Base-by-base conservation (phyloP, 1,140 invertebrate genomes). In the Megalopta genalis region DNA sequence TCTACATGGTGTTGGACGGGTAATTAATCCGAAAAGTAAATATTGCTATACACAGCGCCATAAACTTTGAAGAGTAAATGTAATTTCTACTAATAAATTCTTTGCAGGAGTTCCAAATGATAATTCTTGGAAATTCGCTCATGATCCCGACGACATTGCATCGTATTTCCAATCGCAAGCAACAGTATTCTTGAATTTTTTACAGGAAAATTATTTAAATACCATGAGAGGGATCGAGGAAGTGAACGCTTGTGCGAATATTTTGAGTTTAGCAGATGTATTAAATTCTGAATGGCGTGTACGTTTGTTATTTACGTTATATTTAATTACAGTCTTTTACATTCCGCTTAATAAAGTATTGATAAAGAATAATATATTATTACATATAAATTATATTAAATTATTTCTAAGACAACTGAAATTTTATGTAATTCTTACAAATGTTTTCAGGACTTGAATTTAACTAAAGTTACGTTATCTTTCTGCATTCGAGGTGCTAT, bases 11-110 rank as follows among this genome's bases (percentile, higher is more conserved):
- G 92, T 97, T 12, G 96, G 96, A n/a, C 93, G 95, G 87, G 95
- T 96, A 6, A 93, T 96, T 32, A 96, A 96, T 94, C 96, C 96
- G 27, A 97, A 96, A 94, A 94, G 95, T 95, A 94, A 90, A 76
- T 14, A 57, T n/a, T n/a, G 6, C 8, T 57, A 57, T n/a, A n/a
- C 8, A 57, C 2, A n/a, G 18, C 1, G 8, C 54, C n/a, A 57
- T n/a, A n/a, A 57, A n/a, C 18, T 57, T 10, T 57, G 2, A 21
- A 21, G 18, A 21, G 18, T 52, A 1, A 57, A 57, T 57, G 1
- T 4, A 14, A 52, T 57, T n/a, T 10, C 0, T 8, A 57, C 7
- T n/a, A 9, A 57, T 9, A 57, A n/a, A 57, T 57, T n/a, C 1
- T 81, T 46, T 70, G 37, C 4, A 70, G 27, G 37, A 82, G 54